These are phyloP conservation scores for Colletes latitarsis DNA, from an alignment of 1,140 invertebrate species.

Conservation along the genomic window DNA sequence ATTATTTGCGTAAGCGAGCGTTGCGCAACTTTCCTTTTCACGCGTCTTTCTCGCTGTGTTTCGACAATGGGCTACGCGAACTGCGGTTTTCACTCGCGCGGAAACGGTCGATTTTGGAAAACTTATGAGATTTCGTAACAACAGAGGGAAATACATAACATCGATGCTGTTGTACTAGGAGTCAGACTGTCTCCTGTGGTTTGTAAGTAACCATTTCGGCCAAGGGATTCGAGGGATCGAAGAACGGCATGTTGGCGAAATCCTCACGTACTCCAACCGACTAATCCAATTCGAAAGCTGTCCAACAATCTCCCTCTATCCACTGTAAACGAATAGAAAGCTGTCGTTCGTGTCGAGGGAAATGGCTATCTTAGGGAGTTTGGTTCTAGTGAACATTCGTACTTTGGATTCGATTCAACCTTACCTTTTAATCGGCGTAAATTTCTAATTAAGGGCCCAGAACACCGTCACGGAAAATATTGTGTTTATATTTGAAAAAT, in stretches of 20 bases:
- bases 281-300: constrained; percentile 68
- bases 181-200: constrained; percentile 35
- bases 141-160: not conserved
- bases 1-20: too few species aligned
- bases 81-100: not conserved
- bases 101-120: too few species aligned
- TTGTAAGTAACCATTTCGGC: constrained; percentile 47
- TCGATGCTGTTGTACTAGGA: not conserved
- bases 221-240: constrained; percentile 46
- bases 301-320: constrained; percentile 59
- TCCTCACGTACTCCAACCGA: constrained; percentile 44
- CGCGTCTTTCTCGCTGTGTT: too few species aligned
- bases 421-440: not conserved
- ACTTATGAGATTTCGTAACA: not conserved
- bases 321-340: constrained; percentile 60
- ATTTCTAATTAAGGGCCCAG: constrained; percentile 12
- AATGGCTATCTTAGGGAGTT: constrained; percentile 37
- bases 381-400: constrained; percentile 31
- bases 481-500: too few species aligned
- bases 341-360: constrained; percentile 46
- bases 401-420: constrained; percentile 28
- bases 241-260: constrained; percentile 28
- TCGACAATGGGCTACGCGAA: too few species aligned
- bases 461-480: too few species aligned
- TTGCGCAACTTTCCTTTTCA: too few species aligned